These are phyloP conservation scores for Copsychus sechellarum DNA, from an alignment of 2,113 vertebrate genomes.

Conservation along the genomic window DNA sequence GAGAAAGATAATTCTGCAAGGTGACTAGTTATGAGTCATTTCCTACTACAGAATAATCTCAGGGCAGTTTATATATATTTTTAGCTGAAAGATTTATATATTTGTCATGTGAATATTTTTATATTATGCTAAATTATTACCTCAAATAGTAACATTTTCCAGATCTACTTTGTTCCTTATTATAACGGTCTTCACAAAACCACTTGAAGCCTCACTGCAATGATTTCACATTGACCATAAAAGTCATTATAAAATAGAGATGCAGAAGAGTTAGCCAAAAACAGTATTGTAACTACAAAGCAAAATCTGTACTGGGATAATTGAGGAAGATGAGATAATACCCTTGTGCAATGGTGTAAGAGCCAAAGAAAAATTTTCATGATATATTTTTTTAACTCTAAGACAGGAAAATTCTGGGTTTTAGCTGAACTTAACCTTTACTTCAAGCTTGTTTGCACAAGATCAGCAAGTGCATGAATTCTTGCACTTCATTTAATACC, in stretches of 20 bases:
- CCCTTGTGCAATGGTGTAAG: neutral
- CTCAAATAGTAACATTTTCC: neutral
- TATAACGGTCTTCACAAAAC: neutral
- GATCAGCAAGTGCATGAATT: neutral
- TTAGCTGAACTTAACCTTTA: neutral
- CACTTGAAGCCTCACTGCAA: neutral
- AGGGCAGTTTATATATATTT: neutral
- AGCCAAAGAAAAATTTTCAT: neutral
- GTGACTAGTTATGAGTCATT: neutral
- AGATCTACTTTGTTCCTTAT: neutral
- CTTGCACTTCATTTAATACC: neutral
- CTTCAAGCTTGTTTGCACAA: neutral
- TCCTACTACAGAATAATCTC: neutral
- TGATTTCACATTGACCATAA: neutral
- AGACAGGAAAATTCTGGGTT: neutral
- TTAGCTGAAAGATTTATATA: neutral
- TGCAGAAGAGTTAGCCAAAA: constrained; percentile 5
- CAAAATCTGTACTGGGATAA: neutral
- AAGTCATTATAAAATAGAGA: neutral
- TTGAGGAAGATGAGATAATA: neutral
- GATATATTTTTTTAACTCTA: neutral
- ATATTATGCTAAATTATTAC: neutral
- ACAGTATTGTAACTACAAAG: neutral
- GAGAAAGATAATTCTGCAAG: neutral
- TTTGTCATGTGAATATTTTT: neutral